Evolutionary conservation across 1,140 invertebrate genomes (phyloP).

Genomic region (Wasmannia auropunctata): DNA sequence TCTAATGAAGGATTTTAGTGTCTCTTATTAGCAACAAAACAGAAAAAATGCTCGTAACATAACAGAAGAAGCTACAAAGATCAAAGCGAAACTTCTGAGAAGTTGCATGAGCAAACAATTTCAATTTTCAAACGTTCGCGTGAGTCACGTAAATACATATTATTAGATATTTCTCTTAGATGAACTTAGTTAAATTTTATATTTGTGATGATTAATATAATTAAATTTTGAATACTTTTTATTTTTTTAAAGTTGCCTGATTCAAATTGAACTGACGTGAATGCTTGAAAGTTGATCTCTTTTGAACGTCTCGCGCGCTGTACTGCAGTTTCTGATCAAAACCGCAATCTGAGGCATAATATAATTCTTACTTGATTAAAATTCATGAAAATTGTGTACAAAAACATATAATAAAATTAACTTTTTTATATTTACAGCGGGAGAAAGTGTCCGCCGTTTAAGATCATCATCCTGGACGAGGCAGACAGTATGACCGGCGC

Average conservation of each 20-base stretch:
- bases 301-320: background rate
- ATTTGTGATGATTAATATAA: too few species aligned
- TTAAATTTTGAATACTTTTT: too few species aligned
- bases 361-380: background rate
- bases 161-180: too few species aligned
- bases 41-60: slow-evolving; percentile 72
- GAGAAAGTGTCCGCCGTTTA: slow-evolving; percentile 95
- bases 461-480: slow-evolving; percentile 99
- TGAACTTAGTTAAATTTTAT: too few species aligned
- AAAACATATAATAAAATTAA: background rate
- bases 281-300: background rate
- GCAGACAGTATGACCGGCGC: slow-evolving; percentile 99
- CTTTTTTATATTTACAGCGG: slow-evolving; percentile 88
- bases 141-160: background rate
- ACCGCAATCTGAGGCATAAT: slow-evolving; percentile 72
- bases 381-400: background rate
- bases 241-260: background rate
- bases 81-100: slow-evolving; percentile 14
- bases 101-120: slow-evolving; percentile 52
- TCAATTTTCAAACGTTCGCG: slow-evolving; percentile 13
- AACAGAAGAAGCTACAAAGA: background rate
- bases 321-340: slow-evolving; percentile 67
- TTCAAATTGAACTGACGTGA: background rate
- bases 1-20: slow-evolving; percentile 66
- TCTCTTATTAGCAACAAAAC: slow-evolving; percentile 79